These are phyloP conservation scores for Cataglyphis albicans DNA, from an alignment of 2,888 invertebrate genomes.

Conservation along the genomic window DNA sequence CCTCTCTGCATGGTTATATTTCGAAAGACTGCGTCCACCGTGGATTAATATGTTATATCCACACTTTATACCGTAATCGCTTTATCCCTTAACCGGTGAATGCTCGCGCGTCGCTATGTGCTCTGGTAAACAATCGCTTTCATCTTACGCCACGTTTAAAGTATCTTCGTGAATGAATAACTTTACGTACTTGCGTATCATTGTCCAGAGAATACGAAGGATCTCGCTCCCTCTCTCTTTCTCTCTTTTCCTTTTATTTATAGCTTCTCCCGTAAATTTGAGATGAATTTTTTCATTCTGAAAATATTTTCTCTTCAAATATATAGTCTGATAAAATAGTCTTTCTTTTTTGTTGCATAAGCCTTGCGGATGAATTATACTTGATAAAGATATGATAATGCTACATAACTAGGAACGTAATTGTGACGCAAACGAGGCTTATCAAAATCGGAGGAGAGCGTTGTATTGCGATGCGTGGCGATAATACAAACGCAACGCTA, in stretches of 20 bases:
- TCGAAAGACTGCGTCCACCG: slow-evolving; percentile 47
- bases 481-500: not conserved
- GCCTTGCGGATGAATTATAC: not conserved
- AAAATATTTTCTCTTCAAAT: not conserved
- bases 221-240: too few species aligned
- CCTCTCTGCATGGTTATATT: slow-evolving; percentile 28
- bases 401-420: not conserved
- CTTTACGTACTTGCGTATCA: slow-evolving; percentile 2
- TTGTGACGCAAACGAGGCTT: not conserved
- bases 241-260: not conserved
- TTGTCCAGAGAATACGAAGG: not conserved
- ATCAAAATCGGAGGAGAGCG: not conserved
- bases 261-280: not conserved
- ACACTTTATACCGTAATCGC: slow-evolving; percentile 43
- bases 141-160: slow-evolving; percentile 36
- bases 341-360: not conserved
- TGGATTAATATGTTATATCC: slow-evolving; percentile 45
- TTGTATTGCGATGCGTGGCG: not conserved
- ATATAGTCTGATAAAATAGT: not conserved
- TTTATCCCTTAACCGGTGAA: slow-evolving; percentile 52
- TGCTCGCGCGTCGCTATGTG: slow-evolving; percentile 24
- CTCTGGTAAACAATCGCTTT: slow-evolving; percentile 51
- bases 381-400: not conserved
- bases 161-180: slow-evolving; percentile 47
- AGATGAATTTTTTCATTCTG: not conserved